phyloP scores from a whole-genome alignment of 1,140 invertebrate species.

The Contarinia nasturtii region DNA sequence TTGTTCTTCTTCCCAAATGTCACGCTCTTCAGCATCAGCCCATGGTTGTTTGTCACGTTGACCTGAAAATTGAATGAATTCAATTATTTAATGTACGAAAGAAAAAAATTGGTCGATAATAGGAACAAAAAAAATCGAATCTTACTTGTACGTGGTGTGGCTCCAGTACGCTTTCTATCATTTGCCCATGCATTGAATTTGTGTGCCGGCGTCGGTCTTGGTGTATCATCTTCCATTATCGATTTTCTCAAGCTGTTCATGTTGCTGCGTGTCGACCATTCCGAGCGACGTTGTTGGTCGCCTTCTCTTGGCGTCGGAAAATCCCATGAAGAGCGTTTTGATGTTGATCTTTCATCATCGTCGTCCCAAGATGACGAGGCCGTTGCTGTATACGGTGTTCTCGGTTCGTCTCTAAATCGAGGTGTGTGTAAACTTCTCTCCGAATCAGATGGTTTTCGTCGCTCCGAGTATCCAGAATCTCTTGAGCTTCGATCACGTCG shows the following conservation, averaged over 20 bases:
- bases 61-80: constrained; percentile 3
- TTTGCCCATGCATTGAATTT: constrained; percentile 53
- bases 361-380: constrained; percentile 64
- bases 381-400: constrained; percentile 9
- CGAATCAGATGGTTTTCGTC: constrained; percentile 13
- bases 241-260: constrained; percentile 23
- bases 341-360: constrained; percentile 54
- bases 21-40: constrained; percentile 44
- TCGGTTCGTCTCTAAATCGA: constrained; percentile 56
- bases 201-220: constrained; percentile 65
- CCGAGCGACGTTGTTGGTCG: constrained; percentile 6
- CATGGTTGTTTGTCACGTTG: constrained; percentile 25
- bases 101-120: not conserved
- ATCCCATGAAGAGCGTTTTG: constrained; percentile 69
- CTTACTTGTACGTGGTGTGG: constrained; percentile 30
- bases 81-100: constrained; percentile 1
- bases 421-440: constrained; percentile 46
- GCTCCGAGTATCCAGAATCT: constrained; percentile 6
- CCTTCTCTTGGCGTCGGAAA: constrained; percentile 59
- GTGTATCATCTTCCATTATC: constrained; percentile 44
- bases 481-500: constrained; percentile 10
- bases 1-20: constrained; percentile 86
- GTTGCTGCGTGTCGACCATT: constrained; percentile 15
- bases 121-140: too few relatives aligned
- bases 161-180: constrained; percentile 39